phyloP scores from a whole-genome alignment of 2,888 invertebrate species.

The Synergus japonicus region DNA sequence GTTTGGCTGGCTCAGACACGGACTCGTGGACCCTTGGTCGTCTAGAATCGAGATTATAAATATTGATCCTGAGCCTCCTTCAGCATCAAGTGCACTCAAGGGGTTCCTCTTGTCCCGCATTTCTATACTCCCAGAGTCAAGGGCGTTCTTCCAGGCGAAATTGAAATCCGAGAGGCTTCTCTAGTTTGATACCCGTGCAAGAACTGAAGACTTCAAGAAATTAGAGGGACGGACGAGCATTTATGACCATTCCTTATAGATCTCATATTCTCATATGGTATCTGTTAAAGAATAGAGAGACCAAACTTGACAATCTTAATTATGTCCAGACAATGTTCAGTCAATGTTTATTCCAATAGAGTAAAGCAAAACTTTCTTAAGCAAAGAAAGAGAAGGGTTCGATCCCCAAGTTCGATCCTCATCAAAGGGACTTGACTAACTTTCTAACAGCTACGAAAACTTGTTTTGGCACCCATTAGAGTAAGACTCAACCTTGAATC shows the following conservation, averaged over 20 bases:
- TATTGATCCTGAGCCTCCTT: slow-evolving; percentile 75
- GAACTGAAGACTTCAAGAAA: slow-evolving; percentile 18
- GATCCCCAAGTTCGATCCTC: not conserved
- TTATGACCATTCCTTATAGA: not conserved
- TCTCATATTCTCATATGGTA: not conserved
- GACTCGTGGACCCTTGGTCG: slow-evolving; percentile 64
- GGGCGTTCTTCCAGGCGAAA: slow-evolving; percentile 69
- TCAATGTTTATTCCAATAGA: not conserved
- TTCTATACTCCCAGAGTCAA: slow-evolving; percentile 69
- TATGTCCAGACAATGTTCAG: no score
- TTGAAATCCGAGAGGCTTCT: slow-evolving; percentile 73
- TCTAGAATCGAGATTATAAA: slow-evolving; percentile 75
- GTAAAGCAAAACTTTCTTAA: not conserved
- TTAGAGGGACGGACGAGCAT: slow-evolving; percentile 23
- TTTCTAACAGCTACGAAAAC: not conserved
- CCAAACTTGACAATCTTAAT: no score
- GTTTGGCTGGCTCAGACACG: slow-evolving; percentile 62
- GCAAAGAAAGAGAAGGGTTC: not conserved
- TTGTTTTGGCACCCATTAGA: slow-evolving; percentile 26
- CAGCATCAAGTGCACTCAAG: slow-evolving; percentile 70
- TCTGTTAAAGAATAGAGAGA: no score
- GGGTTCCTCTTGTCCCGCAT: slow-evolving; percentile 71
- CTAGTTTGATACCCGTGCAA: slow-evolving; percentile 31
- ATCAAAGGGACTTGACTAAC: not conserved
- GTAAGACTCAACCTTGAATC: slow-evolving; percentile 11